These are phyloP conservation scores for Pyrochroa serraticornis DNA, from an alignment of 2,888 invertebrate genomes.

Conservation along the genomic window DNA sequence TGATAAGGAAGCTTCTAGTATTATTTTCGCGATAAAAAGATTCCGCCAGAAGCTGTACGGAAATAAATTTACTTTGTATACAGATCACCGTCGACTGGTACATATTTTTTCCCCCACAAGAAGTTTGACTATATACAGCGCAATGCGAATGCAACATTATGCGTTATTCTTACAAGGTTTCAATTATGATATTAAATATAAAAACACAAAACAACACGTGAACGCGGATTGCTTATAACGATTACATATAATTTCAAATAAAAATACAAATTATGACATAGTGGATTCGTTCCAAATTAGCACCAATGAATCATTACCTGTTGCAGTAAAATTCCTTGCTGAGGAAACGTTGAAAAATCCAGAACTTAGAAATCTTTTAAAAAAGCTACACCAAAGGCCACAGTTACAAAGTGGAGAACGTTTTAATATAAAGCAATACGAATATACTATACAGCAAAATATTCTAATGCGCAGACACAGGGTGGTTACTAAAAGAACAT, in stretches of 20 bases:
- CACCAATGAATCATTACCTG: background rate
- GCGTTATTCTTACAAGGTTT: slow-evolving; percentile 25
- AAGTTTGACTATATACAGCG: background rate
- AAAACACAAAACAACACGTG: slow-evolving; percentile 7
- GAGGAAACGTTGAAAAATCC: background rate
- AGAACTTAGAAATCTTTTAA: background rate
- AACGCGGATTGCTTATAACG: slow-evolving; percentile 26
- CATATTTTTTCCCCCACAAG: background rate
- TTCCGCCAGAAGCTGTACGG: slow-evolving; percentile 53
- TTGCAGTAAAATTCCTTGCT: background rate
- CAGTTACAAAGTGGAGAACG: slow-evolving; percentile 5
- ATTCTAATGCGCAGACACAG: slow-evolving; percentile 21
- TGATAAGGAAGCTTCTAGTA: slow-evolving; percentile 6
- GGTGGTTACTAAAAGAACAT: slow-evolving; percentile 15
- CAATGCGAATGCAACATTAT: slow-evolving; percentile 20
- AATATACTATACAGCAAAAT: slow-evolving; percentile 15
- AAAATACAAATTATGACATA: background rate
- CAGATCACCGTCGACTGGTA: slow-evolving; percentile 31
- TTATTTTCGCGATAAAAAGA: slow-evolving; percentile 48
- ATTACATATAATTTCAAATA: background rate
- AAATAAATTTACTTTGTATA: slow-evolving; percentile 25
- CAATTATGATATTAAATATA: slow-evolving; percentile 23
- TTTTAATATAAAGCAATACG: too few relatives aligned
- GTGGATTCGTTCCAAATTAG: background rate
- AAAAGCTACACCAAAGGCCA: background rate